phyloP scores from a whole-genome alignment of 2,888 invertebrate genomes.

The Syrphus vitripennis region DNA sequence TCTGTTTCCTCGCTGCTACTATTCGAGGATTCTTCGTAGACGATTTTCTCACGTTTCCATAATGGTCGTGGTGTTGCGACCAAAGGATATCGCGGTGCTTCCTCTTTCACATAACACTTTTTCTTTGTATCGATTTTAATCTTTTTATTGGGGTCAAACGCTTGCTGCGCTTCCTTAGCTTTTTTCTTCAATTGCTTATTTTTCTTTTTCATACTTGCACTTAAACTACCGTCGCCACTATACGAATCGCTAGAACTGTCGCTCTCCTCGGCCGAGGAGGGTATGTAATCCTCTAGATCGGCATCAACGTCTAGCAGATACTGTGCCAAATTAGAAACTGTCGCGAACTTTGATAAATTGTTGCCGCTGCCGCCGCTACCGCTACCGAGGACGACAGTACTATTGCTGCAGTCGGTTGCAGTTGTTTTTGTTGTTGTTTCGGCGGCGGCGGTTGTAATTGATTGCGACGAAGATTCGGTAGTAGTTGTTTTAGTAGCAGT shows the following conservation, averaged over 20 bases:
- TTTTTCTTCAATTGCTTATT: slow-evolving; percentile 78
- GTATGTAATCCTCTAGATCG: slow-evolving; percentile 80
- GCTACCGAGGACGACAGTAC: slow-evolving; percentile 71
- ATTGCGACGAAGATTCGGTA: slow-evolving; percentile 68
- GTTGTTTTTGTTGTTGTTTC: slow-evolving; percentile 73
- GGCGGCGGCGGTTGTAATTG: slow-evolving; percentile 70
- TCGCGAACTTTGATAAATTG: slow-evolving; percentile 81
- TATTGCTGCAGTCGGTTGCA: slow-evolving; percentile 32
- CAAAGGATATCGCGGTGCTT: slow-evolving; percentile 83
- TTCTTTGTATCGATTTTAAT: slow-evolving; percentile 80
- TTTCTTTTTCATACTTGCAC: slow-evolving; percentile 80
- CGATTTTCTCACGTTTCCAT: slow-evolving; percentile 82
- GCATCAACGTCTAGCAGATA: slow-evolving; percentile 81
- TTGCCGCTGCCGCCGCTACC: slow-evolving; percentile 76
- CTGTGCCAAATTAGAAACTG: slow-evolving; percentile 81
- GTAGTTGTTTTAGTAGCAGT: slow-evolving; percentile 72
- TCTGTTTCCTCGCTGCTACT: slow-evolving; percentile 80
- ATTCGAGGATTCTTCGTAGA: slow-evolving; percentile 79
- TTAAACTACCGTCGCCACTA: slow-evolving; percentile 78
- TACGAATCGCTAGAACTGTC: slow-evolving; percentile 78
- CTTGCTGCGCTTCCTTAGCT: slow-evolving; percentile 77
- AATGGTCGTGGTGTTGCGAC: slow-evolving; percentile 85
- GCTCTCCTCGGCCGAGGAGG: slow-evolving; percentile 78
- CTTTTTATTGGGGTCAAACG: slow-evolving; percentile 81
- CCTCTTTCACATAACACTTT: slow-evolving; percentile 82